Base-by-base conservation (phyloP, 1,140 invertebrate species). In the Neodiprion lecontei region DNA sequence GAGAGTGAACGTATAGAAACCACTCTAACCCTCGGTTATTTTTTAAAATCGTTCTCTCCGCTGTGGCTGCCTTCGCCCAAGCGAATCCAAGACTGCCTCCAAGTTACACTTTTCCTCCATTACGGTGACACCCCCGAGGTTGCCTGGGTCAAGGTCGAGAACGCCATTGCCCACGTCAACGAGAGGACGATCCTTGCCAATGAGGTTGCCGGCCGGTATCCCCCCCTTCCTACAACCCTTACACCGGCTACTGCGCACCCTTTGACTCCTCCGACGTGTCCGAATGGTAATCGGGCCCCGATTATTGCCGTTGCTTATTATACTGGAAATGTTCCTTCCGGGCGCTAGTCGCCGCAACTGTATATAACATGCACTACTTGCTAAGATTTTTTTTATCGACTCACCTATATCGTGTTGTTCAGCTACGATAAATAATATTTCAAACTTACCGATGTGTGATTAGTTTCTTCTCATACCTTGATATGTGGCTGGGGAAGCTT, bases 111-210 rank as follows among this genome's bases (percentile, higher is more conserved):
- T 9, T 9, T n/a, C 67, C 7, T 75, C 75, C 40, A 78, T 71
- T 72, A 69, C 7, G 72, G 50, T 17, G n/a, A 28, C 53, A 40
- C 49, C 50, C 48, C 53, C 49, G 21, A 67, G 50, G 9, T 68
- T 7, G 89, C 91, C 73, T 90, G 89, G 8, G 88, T 88, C 72
- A 90, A 90, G 78, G 90, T 91, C 10, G 89, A 89, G 61, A 91
- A 92, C 76, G 90, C 88, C 77, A 88, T 88, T 4, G 90, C 90
- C 8, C 89, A 90, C 66, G 85, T 87, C 74, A 89, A 90, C 77
- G 91, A 90, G 70, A 84, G 83, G n/a, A 75, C 82, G 77, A 89
- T 77, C 81, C 87, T 80, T 73, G 86, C 73, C 0, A 79, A 79
- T 65, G 82, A 83, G 67, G 79, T 79, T 8, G 77, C 72, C 1